These are phyloP conservation scores for Zonitis immaculata DNA, from an alignment of 2,888 invertebrate species.

Conservation along the genomic window DNA sequence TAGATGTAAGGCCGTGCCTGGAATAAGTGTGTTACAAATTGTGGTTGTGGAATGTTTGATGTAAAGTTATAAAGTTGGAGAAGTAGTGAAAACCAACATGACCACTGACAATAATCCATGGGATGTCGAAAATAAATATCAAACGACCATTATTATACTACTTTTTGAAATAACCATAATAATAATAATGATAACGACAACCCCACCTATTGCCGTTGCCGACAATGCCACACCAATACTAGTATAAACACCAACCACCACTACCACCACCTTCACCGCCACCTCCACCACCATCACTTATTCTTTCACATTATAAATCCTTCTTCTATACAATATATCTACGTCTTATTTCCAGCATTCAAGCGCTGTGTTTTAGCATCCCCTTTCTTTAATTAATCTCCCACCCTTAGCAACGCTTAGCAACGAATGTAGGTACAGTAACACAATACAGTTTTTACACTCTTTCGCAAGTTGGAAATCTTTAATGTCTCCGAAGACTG, in stretches of 20 bases:
- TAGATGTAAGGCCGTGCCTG: too few relatives aligned
- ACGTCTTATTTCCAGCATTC: constrained; percentile 49
- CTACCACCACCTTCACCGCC: background rate
- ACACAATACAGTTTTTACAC: constrained; percentile 49
- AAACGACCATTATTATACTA: too few relatives aligned
- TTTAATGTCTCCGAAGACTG: constrained; percentile 46
- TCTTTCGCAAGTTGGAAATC: constrained; percentile 40
- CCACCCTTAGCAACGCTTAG: constrained; percentile 47
- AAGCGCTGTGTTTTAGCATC: constrained; percentile 48
- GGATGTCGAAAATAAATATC: too few relatives aligned
- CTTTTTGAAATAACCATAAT: too few relatives aligned
- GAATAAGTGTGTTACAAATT: too few relatives aligned
- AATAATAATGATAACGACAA: too few relatives aligned
- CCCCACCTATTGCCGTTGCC: too few relatives aligned
- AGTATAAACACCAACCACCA: constrained; percentile 40
- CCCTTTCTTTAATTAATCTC: constrained; percentile 51
- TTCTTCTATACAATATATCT: constrained; percentile 49
- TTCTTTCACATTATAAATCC: constrained; percentile 49
- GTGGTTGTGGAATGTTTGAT: too few relatives aligned
- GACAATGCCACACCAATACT: too few relatives aligned
- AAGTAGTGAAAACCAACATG: too few relatives aligned
- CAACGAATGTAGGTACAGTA: constrained; percentile 48
- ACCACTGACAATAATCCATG: too few relatives aligned
- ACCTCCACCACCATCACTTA: constrained; percentile 19
- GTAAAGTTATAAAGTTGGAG: too few relatives aligned